Evolutionary conservation across 2,797 vertebrate species (phyloP).

Genomic region (Alauda arvensis): DNA sequence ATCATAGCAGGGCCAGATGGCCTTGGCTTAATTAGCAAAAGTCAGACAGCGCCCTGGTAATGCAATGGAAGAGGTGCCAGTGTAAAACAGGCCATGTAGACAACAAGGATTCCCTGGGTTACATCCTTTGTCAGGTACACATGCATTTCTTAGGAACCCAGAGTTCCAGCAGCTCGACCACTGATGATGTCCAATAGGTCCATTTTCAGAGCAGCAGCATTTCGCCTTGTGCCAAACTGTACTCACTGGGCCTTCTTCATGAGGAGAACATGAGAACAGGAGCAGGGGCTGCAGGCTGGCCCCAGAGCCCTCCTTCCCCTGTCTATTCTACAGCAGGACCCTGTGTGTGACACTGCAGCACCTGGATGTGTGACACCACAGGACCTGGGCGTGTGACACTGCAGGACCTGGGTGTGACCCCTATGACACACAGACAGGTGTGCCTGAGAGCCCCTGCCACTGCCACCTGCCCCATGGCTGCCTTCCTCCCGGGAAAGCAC

Average conservation of each 20-base stretch:
- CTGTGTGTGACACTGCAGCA: background rate
- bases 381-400: background rate
- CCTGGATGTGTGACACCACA: background rate
- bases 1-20: background rate
- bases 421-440: background rate
- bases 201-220: background rate
- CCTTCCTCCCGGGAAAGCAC: background rate
- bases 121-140: background rate
- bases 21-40: background rate
- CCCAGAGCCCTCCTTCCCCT: background rate
- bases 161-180: background rate
- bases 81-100: background rate
- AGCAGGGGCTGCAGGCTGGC: rapidly evolving
- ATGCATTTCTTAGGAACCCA: background rate
- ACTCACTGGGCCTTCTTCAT: rapidly evolving
- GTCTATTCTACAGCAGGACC: background rate
- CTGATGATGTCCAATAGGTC: background rate
- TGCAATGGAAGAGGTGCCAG: background rate
- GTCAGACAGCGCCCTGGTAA: background rate
- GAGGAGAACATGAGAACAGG: rapidly evolving
- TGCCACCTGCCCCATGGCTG: background rate
- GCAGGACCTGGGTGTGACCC: background rate
- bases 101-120: background rate
- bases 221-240: background rate
- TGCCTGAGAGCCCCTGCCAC: background rate